phyloP scores from a whole-genome alignment of 2,888 invertebrate species.

The Cryptosula pallasiana region DNA sequence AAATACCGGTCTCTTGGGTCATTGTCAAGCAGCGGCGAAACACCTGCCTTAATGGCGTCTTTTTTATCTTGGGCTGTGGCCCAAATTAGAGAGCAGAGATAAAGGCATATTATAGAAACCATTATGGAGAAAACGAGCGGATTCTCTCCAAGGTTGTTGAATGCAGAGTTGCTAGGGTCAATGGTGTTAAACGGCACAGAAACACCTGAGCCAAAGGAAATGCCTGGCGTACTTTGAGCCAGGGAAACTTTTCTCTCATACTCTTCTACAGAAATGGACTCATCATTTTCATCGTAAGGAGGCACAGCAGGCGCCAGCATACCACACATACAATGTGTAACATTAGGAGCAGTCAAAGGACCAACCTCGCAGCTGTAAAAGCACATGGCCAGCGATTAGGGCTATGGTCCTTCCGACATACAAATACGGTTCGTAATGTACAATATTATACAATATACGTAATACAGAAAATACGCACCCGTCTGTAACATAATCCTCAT shows the following conservation, averaged over 20 bases:
- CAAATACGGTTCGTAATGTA: too few relatives aligned
- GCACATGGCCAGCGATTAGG: too few relatives aligned
- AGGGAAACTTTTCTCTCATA: background rate
- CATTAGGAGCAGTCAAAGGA: background rate
- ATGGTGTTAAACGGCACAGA: conserved; percentile 33
- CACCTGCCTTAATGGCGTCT: conserved; percentile 37
- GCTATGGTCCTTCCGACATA: too few relatives aligned
- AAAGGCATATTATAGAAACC: conserved; percentile 30
- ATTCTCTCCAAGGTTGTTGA: conserved; percentile 32
- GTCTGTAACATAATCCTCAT: conserved; percentile 29
- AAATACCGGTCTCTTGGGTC: conserved; percentile 43
- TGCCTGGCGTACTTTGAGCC: background rate
- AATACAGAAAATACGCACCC: conserved; percentile 9
- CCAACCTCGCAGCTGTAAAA: conserved; percentile 22
- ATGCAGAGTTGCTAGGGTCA: conserved; percentile 32
- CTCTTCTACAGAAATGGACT: background rate
- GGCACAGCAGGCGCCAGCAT: background rate
- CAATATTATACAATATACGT: too few relatives aligned
- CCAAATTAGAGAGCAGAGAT: conserved; percentile 31
- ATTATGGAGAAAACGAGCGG: conserved; percentile 32
- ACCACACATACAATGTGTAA: conserved; percentile 14
- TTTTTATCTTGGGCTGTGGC: conserved; percentile 29
- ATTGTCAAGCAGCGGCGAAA: conserved; percentile 46
- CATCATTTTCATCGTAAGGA: background rate
- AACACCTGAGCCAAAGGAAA: conserved; percentile 25